phyloP scores from a whole-genome alignment of 2,888 invertebrate species.

The Dasysyrphus tricinctus region DNA sequence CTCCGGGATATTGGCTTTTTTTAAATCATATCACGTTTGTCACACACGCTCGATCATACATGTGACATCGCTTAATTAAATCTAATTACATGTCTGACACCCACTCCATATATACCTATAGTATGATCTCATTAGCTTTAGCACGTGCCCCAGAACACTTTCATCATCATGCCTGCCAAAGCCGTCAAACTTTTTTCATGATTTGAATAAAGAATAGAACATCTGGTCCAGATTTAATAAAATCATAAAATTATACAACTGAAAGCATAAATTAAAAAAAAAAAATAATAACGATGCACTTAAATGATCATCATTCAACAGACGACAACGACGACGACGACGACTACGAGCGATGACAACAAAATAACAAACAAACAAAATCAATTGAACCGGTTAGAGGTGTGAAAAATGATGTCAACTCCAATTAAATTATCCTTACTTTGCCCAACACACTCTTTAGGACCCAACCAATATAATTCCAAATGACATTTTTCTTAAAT shows the following conservation, averaged over 20 bases:
- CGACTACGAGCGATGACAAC: neutral
- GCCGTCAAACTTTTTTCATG: slow-evolving; percentile 20
- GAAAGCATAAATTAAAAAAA: slow-evolving; percentile 18
- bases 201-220: slow-evolving; percentile 39
- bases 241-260: slow-evolving; percentile 11
- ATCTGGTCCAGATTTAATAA: neutral
- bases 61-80: slow-evolving; percentile 14
- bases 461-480: slow-evolving; percentile 23
- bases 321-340: neutral
- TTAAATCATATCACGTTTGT: slow-evolving; percentile 16
- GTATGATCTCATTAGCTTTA: slow-evolving; percentile 17
- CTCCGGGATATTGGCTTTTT: neutral
- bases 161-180: slow-evolving; percentile 4
- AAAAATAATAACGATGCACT: slow-evolving; percentile 20
- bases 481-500: slow-evolving; percentile 53
- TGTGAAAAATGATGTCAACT: slow-evolving; percentile 63
- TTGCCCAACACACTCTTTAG: slow-evolving; percentile 35
- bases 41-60: slow-evolving; percentile 12
- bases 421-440: slow-evolving; percentile 60
- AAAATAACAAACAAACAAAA: slow-evolving; percentile 1
- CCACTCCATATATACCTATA: neutral
- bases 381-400: slow-evolving; percentile 50
- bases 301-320: slow-evolving; percentile 4
- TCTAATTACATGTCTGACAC: slow-evolving; percentile 19
- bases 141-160: neutral